A percentile compares a stretch with the other conserved stretches of the same genome.
These are phyloP conservation scores for Siniperca scherzeri DNA, from an alignment of 2,797 vertebrate genomes.

Conservation along the genomic window DNA sequence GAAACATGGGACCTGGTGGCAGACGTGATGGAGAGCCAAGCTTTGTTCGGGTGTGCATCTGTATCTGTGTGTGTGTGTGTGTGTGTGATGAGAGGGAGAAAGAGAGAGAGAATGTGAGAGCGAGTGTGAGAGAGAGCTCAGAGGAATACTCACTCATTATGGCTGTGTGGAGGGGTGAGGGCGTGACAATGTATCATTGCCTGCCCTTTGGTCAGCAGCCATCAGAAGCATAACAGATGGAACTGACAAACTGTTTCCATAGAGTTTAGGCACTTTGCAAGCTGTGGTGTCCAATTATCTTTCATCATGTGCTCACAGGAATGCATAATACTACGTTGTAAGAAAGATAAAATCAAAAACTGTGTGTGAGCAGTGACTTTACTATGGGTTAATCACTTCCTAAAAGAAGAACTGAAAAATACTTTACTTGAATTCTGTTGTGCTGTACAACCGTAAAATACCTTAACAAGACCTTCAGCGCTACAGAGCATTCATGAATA, in stretches of 20 bases:
- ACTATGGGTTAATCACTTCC: background rate
- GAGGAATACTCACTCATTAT: constrained; percentile 78
- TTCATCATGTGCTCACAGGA: constrained; percentile 39
- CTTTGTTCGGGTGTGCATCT: constrained; percentile 53
- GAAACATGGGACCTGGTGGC: constrained; percentile 74
- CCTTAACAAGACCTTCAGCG: background rate
- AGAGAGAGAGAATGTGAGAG: constrained; percentile 6
- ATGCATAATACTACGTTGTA: constrained; percentile 33
- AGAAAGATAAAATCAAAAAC: constrained; percentile 40
- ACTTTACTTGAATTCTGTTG: background rate
- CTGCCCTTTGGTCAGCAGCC: constrained; percentile 80
- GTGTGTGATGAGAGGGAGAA: background rate
- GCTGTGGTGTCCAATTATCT: constrained; percentile 59
- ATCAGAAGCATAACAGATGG: constrained; percentile 77
- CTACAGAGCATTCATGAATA: background rate
- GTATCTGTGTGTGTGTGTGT: constrained; percentile 34
- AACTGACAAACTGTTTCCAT: constrained; percentile 69
- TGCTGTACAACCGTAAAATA: background rate
- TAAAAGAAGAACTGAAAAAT: constrained; percentile 5
- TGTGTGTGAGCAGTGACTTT: background rate
- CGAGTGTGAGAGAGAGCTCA: constrained; percentile 57
- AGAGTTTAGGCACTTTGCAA: constrained; percentile 61
- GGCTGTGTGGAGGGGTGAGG: constrained; percentile 67
- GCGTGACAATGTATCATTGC: constrained; percentile 81
- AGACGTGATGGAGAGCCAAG: constrained; percentile 80